phyloP scores from a whole-genome alignment of 1,140 invertebrate genomes.

The Neotoxoptera formosana region DNA sequence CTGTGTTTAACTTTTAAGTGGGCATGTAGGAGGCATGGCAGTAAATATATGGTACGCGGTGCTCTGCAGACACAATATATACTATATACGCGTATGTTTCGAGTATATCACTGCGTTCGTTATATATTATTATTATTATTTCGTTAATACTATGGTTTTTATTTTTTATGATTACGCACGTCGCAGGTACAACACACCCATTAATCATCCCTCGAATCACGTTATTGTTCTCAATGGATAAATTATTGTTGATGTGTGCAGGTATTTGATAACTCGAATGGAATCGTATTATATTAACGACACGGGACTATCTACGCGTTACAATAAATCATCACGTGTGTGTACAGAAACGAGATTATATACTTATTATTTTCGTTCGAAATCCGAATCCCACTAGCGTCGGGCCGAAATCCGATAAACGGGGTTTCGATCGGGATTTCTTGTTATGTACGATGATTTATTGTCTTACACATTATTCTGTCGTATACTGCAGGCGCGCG shows the following conservation, averaged over 20 bases:
- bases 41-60: not conserved
- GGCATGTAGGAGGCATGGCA: not conserved
- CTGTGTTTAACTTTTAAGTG: not conserved
- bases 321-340: not conserved
- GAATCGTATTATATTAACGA: not conserved
- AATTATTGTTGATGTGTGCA: not conserved
- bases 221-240: slow-evolving; percentile 27
- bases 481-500: not conserved
- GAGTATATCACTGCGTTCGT: not conserved
- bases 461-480: not conserved
- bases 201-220: slow-evolving; percentile 34
- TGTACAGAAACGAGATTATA: not conserved
- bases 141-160: not conserved
- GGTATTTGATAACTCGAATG: not conserved
- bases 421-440: not conserved
- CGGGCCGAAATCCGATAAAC: slow-evolving; percentile 28
- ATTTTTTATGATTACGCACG: slow-evolving; percentile 22
- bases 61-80: no score
- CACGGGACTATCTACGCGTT: not conserved
- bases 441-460: slow-evolving; percentile 9
- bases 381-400: not conserved
- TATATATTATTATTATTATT: not conserved
- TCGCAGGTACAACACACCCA: not conserved
- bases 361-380: not conserved
- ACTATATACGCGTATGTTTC: not conserved